A percentile compares a stretch with the other conserved stretches of the same genome.
These are phyloP conservation scores for Drosophila melanica DNA, from an alignment of 1,140 invertebrate genomes.

Conservation along the genomic window DNA sequence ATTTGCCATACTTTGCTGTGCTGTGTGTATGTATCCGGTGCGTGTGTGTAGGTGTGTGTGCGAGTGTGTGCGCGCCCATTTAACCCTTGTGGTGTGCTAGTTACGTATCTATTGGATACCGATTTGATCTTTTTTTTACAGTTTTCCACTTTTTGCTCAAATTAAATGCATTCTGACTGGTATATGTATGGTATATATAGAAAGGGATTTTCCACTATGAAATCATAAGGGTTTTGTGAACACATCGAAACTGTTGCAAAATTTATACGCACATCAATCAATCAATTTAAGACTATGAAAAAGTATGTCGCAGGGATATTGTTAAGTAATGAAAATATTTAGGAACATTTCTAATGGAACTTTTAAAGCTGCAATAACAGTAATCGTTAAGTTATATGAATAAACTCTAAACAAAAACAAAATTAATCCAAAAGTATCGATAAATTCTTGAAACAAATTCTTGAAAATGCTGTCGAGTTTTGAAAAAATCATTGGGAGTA, in stretches of 20 bases:
- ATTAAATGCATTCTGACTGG: conserved; percentile 20
- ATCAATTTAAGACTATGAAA: not conserved
- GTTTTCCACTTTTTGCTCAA: conserved; percentile 12
- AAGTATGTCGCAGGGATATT: not conserved
- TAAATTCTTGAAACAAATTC: too few species aligned
- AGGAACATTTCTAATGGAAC: not conserved
- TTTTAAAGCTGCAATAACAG: not conserved
- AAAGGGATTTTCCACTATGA: not conserved
- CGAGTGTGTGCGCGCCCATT: conserved; percentile 19
- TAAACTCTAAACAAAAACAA: too few species aligned
- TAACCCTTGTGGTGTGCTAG: conserved; percentile 55
- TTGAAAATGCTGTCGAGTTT: too few species aligned
- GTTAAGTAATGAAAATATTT: not conserved
- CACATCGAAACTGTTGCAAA: not conserved
- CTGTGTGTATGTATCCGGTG: conserved; percentile 11
- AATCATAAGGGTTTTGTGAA: too few species aligned
- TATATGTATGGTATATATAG: not conserved
- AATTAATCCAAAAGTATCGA: too few species aligned
- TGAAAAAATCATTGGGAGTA: too few species aligned
- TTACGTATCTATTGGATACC: conserved; percentile 77
- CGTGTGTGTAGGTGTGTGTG: conserved; percentile 11
- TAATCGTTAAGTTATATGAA: too few species aligned
- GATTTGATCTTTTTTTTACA: conserved; percentile 48
- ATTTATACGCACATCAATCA: not conserved
- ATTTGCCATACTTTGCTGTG: conserved; percentile 45